Conservation (phyloP, 1,140 invertebrate species). For the Zophobas atratus region DNA sequence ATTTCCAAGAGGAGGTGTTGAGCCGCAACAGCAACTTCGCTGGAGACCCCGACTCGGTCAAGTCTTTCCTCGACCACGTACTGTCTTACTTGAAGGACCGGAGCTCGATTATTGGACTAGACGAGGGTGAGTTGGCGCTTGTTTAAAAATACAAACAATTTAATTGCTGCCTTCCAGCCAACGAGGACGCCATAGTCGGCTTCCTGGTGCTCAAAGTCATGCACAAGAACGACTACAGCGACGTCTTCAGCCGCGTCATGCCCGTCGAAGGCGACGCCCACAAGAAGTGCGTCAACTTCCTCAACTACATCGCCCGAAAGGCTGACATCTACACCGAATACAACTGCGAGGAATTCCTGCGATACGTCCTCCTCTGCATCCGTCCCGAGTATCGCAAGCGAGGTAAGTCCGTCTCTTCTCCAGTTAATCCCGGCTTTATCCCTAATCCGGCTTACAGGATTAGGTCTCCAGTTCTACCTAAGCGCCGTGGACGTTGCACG, state of each 20-base stretch:
- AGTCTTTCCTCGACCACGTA: slow-evolving; percentile 70
- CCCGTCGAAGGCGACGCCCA: slow-evolving; percentile 64
- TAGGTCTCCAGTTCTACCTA: slow-evolving; percentile 70
- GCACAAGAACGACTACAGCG: slow-evolving; percentile 61
- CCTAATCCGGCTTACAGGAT: slow-evolving; percentile 62
- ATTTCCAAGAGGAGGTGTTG: slow-evolving; percentile 70
- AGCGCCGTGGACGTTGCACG: slow-evolving; percentile 68
- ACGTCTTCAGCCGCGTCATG: slow-evolving; percentile 61
- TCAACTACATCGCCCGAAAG: slow-evolving; percentile 64
- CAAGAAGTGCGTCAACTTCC: slow-evolving; percentile 66
- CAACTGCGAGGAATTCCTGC: slow-evolving; percentile 63
- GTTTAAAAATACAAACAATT: not conserved
- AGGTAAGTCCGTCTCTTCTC: slow-evolving; percentile 40
- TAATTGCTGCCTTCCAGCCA: not conserved
- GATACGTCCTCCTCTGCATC: slow-evolving; percentile 67
- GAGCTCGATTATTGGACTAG: slow-evolving; percentile 74
- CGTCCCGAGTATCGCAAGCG: slow-evolving; percentile 67
- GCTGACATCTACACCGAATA: slow-evolving; percentile 65
- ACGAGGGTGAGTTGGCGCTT: slow-evolving; percentile 63
- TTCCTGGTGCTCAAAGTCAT: slow-evolving; percentile 61
- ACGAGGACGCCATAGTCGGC: slow-evolving; percentile 58
- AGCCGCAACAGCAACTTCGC: slow-evolving; percentile 68
- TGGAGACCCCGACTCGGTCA: slow-evolving; percentile 70
- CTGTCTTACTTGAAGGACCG: slow-evolving; percentile 75
- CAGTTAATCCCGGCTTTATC: not conserved